Evolutionary conservation across 2,888 invertebrate species (phyloP).

Genomic region (Orthosia gracilis): DNA sequence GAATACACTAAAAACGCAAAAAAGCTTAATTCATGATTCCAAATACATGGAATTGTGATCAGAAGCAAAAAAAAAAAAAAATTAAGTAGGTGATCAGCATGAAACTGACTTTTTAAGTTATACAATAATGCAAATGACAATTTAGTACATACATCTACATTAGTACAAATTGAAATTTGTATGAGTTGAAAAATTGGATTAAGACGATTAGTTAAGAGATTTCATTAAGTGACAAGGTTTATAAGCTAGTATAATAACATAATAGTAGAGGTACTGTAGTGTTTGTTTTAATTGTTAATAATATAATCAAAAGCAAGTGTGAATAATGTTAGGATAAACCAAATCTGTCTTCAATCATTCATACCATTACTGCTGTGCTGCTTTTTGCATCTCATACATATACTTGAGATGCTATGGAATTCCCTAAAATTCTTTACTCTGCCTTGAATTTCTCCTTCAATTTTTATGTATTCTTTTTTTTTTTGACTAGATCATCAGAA

Average conservation of each 20-base stretch:
- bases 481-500: slow-evolving; percentile 57
- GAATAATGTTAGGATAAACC: slow-evolving; percentile 57
- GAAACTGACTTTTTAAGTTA: slow-evolving; percentile 37
- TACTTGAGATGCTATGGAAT: slow-evolving; percentile 71
- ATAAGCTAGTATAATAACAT: slow-evolving; percentile 63
- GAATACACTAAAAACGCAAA: slow-evolving; percentile 3
- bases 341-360: slow-evolving; percentile 50
- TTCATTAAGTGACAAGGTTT: slow-evolving; percentile 62
- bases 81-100: slow-evolving; percentile 26
- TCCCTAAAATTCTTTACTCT: slow-evolving; percentile 75
- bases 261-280: slow-evolving; percentile 62
- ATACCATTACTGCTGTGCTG: slow-evolving; percentile 43
- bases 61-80: slow-evolving; percentile 35
- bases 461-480: slow-evolving; percentile 38
- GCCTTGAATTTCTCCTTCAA: slow-evolving; percentile 55
- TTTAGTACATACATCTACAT: slow-evolving; percentile 79
- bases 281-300: slow-evolving; percentile 65
- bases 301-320: slow-evolving; percentile 60
- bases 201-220: slow-evolving; percentile 61
- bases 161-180: slow-evolving; percentile 78
- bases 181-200: slow-evolving; percentile 58
- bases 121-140: slow-evolving; percentile 54
- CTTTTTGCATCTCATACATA: slow-evolving; percentile 45
- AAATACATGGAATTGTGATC: slow-evolving; percentile 37
- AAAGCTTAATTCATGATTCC: slow-evolving; percentile 17